Evolutionary conservation across 2,888 invertebrate species (phyloP), one percentile per base, ranked within the genome.

Genomic region (Cerceris ruficornis): DNA sequence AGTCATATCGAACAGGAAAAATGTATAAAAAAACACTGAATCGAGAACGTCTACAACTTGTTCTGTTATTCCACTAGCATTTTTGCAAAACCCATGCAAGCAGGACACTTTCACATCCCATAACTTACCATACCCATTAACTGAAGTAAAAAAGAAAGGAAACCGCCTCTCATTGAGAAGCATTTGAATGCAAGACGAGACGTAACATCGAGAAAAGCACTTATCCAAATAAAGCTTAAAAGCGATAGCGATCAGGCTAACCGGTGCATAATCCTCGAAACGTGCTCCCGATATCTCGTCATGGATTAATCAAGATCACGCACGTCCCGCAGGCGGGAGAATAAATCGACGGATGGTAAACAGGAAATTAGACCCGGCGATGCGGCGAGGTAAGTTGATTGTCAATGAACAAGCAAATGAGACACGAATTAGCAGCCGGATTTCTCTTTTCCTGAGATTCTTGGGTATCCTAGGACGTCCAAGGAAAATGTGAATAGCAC

Each of bases 381-480:
- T 58, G 50, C 14, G 46, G 39, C 41, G 11, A 50, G 59, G 39
- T 50, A 62, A 49, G 61, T 39, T 61, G 14, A 52, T 42, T 59
- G 67, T 68, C 70, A 69, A 68, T 65, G 52, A 17, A 17, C 43
- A 75, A 28, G 50, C 58, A 70, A 50, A 60, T 46, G 62, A 72
- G n/a, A n/a, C 50, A n/a, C 2, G n/a, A n/a, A 50, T n/a, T 50
- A 1, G 50, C 43, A 9, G 1, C 46, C 9, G 46, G 11, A 46
- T 11, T 46, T 46, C 11, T 46, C 46, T 11, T 11, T 11, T 11
- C 11, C 9, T 11, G n/a, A 7, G n/a, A 83, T 86, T 83, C 77
- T 87, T 84, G 84, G 74, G 83, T 81, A 83, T 84, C 81, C 77
- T 76, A 74, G 11, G 46, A 28, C 28, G 4, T 28, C 28, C 28